Base-by-base conservation (phyloP, 2,888 invertebrate genomes). In the Erebia ligea region DNA sequence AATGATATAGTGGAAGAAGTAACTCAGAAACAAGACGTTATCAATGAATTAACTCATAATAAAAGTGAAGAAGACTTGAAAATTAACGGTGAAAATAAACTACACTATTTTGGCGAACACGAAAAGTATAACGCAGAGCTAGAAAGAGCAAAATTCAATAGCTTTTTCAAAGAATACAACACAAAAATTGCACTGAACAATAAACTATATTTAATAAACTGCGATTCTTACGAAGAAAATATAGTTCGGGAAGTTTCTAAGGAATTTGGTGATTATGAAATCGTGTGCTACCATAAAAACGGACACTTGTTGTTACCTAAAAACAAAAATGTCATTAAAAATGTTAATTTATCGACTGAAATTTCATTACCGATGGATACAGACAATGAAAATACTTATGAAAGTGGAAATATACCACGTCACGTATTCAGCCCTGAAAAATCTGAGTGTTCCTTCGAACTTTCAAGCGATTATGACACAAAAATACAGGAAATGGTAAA, bases 401-500 rank as follows among this genome's bases (percentile, higher is more conserved):
- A 76, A 56, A 67, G 34, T 57, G 56, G 68, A 11, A 74, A 74
- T 0, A 13, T 68, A n/a, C 19, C 56, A 6, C 10, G 2, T 73
- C 78, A 68, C 66, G 74, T 91, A 0, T 89, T 90, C 48, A 93
- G 92, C 79, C 93, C 92, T 0, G 84, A 85, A 0, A 92, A 91
- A 82, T 92, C 92, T 0, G 92, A 92, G 76, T 92, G 91, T 69
- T 92, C 92, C 0, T 92, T 92, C 45, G 93, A 93, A 66, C 65
- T 93, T 1, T 87, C 88, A 0, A 90, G 85, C 69, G 93, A 93
- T 80, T 93, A 92, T 68, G 89, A 91, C 77, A 85, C 89, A 1
- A 91, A 88, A 79, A 83, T 93, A 69, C 86, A 92, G 77, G 92
- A 93, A 67, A 91, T 90, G 87, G 88, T 93, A 0, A 90, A 88